A percentile compares a stretch with the other conserved stretches of the same genome.
Conservation (phyloP, 2,888 invertebrate genomes). For the Synergus japonicus region DNA sequence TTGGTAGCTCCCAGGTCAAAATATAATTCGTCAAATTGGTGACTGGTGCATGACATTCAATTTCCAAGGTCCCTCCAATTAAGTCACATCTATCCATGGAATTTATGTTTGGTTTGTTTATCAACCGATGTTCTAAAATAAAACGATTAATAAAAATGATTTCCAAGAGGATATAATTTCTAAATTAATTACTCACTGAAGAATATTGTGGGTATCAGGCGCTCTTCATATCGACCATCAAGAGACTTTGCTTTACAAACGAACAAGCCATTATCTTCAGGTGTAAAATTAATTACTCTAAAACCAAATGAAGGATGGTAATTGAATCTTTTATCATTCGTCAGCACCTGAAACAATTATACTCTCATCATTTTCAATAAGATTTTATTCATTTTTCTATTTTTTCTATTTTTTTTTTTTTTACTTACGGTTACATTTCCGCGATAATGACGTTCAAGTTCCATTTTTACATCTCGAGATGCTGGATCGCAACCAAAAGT, state of each 20-base stretch:
- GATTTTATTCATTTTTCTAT: background rate
- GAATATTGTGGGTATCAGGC: background rate
- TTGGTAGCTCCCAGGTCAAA: background rate
- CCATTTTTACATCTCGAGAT: background rate
- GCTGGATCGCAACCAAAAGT: conserved; percentile 8
- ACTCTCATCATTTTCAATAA: too few species aligned
- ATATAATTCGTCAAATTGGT: background rate
- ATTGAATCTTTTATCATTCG: conserved; percentile 1
- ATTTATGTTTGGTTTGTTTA: conserved; percentile 2
- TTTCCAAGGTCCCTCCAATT: background rate
- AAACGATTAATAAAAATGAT: background rate
- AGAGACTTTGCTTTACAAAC: background rate
- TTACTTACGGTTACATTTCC: background rate
- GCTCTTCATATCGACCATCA: conserved; percentile 5
- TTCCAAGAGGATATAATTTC: background rate
- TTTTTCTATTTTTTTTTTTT: too few species aligned
- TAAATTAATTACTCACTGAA: background rate
- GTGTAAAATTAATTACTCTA: background rate
- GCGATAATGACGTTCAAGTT: background rate
- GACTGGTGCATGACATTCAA: background rate
- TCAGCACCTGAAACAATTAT: background rate
- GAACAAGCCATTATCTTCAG: background rate
- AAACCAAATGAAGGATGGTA: background rate
- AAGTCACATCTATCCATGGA: background rate
- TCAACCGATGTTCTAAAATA: background rate